These are phyloP conservation scores for Silurus aristotelis DNA, from an alignment of 2,797 vertebrate species.

Conservation along the genomic window DNA sequence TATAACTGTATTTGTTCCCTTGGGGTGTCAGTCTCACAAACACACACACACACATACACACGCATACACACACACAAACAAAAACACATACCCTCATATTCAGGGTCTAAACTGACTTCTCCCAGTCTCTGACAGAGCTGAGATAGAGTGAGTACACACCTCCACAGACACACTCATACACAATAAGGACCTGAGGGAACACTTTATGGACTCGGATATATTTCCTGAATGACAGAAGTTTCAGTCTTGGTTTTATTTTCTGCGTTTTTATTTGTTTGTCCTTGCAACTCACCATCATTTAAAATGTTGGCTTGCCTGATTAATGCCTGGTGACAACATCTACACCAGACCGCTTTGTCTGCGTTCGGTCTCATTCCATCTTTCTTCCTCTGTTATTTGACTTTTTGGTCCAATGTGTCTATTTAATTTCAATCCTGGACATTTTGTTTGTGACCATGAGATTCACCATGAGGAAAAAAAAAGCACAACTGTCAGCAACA, in stretches of 20 bases:
- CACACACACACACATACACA: constrained; percentile 39
- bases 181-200: constrained; percentile 57
- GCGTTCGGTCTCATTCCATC: constrained; percentile 35
- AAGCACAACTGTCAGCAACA: background rate
- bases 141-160: constrained; percentile 58
- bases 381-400: constrained; percentile 35
- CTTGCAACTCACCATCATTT: constrained; percentile 51
- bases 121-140: constrained; percentile 60
- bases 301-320: constrained; percentile 46
- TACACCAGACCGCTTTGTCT: constrained; percentile 45
- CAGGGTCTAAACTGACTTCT: constrained; percentile 63
- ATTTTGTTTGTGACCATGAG: constrained; percentile 9
- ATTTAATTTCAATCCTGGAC: constrained; percentile 12
- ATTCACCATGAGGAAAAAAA: background rate
- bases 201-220: constrained; percentile 55
- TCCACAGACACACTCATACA: constrained; percentile 54
- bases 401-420: constrained; percentile 18
- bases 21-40: constrained; percentile 64
- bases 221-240: constrained; percentile 56
- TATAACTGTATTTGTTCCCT: constrained; percentile 68
- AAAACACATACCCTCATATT: constrained; percentile 45
- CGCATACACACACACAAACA: constrained; percentile 48
- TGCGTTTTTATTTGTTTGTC: constrained; percentile 51
- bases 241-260: constrained; percentile 36
- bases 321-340: constrained; percentile 51